Conservation (phyloP, 2,113 vertebrate species). For the Odocoileus hemionus region DNA sequence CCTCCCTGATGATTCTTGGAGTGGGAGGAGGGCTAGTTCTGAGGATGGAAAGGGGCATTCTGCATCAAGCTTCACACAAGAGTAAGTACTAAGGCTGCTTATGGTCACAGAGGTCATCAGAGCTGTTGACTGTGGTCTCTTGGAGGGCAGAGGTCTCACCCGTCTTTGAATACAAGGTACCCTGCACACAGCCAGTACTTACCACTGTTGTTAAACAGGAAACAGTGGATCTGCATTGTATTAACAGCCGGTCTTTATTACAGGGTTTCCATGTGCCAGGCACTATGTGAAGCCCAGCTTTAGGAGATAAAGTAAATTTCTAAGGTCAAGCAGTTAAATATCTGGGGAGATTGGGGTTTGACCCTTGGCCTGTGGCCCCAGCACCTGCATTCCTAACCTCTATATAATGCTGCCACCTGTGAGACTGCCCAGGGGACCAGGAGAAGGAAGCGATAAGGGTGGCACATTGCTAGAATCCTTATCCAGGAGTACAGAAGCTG, state of each 20-base stretch:
- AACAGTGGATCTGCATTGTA: not conserved
- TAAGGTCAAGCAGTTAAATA: not conserved
- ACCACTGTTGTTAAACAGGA: not conserved
- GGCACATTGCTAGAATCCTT: not conserved
- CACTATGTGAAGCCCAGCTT: not conserved
- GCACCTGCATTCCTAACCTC: not conserved
- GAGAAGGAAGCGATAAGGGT: not conserved
- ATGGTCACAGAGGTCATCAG: not conserved
- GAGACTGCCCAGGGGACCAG: no score
- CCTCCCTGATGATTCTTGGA: not conserved
- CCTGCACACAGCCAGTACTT: not conserved
- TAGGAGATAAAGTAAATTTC: not conserved
- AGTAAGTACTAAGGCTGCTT: not conserved
- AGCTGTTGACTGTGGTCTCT: no score
- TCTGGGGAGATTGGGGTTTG: not conserved
- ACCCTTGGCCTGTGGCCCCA: not conserved
- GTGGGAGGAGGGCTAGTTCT: not conserved
- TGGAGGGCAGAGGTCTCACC: not conserved
- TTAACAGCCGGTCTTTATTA: not conserved
- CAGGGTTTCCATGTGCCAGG: not conserved
- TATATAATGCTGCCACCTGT: rapidly evolving
- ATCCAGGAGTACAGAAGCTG: not conserved
- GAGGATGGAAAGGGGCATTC: no score
- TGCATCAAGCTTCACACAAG: not conserved
- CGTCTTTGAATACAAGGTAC: not conserved